Evolutionary conservation across 2,113 vertebrate species (phyloP).

Genomic region (Cacatua alba): DNA sequence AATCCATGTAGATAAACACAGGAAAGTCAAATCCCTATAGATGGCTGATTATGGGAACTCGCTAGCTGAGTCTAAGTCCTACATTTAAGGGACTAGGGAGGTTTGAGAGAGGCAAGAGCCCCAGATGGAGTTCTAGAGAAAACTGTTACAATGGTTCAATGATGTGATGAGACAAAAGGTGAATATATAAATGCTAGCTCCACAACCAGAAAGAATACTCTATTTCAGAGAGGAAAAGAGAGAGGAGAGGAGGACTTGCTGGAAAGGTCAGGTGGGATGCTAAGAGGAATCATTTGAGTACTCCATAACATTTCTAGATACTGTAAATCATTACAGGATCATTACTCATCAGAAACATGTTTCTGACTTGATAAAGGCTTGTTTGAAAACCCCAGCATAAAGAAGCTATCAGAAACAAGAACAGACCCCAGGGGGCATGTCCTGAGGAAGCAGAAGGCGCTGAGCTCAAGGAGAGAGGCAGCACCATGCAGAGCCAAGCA

Average conservation of each 20-base stretch:
- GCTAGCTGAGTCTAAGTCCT: neutral
- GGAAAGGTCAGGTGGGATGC: neutral
- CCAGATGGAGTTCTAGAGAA: neutral
- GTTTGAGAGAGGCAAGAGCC: neutral
- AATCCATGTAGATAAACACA: neutral
- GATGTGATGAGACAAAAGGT: neutral
- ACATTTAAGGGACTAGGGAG: neutral
- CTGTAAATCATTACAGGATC: neutral
- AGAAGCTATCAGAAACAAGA: neutral
- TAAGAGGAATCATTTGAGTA: neutral
- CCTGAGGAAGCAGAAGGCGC: neutral
- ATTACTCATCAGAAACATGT: neutral
- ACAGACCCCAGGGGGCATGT: neutral
- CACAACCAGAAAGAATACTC: neutral
- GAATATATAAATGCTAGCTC: neutral
- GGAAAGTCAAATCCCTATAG: neutral
- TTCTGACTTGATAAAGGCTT: neutral
- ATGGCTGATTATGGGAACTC: neutral
- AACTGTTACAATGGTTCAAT: neutral
- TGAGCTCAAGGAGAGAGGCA: neutral
- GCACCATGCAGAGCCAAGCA: constrained; percentile 41
- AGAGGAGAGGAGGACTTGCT: neutral
- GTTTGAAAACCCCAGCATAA: neutral
- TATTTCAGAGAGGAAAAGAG: neutral
- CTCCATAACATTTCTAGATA: neutral